These are phyloP conservation scores for Tachysurus fulvidraco DNA, from an alignment of 2,113 vertebrate species.

Conservation along the genomic window DNA sequence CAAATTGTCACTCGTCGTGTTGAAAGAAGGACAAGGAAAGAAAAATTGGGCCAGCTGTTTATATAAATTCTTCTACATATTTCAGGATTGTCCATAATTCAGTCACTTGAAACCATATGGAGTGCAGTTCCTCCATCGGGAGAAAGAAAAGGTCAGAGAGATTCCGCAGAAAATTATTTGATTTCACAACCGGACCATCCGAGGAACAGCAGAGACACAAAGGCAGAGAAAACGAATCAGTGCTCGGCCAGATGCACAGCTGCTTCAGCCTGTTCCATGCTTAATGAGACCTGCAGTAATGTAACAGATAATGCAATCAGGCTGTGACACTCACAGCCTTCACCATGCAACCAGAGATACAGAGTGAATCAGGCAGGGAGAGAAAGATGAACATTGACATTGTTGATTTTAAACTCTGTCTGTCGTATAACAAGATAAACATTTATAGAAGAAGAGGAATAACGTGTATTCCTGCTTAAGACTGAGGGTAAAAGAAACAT, in stretches of 20 bases:
- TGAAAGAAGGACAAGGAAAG: neutral
- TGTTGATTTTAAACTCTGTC: conserved; percentile 2
- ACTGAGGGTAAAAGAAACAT: neutral
- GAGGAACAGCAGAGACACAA: conserved; percentile 32
- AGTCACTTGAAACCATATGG: conserved; percentile 18
- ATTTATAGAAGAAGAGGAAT: neutral
- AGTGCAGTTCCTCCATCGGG: neutral
- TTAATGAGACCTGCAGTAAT: conserved; percentile 47
- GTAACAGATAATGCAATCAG: conserved; percentile 48
- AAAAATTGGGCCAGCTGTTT: neutral
- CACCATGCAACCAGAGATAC: conserved; percentile 13
- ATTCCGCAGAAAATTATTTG: conserved; percentile 43
- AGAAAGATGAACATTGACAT: conserved; percentile 3
- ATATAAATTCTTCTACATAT: conserved; percentile 11
- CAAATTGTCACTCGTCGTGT: no score
- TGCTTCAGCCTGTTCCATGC: conserved; percentile 28
- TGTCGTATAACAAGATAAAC: neutral
- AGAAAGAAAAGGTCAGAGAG: conserved; percentile 35
- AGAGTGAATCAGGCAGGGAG: neutral
- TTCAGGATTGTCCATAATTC: conserved; percentile 15
- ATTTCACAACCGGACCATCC: conserved; percentile 19
- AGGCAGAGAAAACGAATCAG: conserved; percentile 18
- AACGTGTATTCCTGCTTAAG: neutral
- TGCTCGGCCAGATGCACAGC: conserved; percentile 41
- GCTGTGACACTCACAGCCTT: conserved; percentile 30